Percentiles rank a stretch among this genome's conserved stretches.
Conservation (phyloP, 1,140 invertebrate species). For the Lucilia cuprina region DNA sequence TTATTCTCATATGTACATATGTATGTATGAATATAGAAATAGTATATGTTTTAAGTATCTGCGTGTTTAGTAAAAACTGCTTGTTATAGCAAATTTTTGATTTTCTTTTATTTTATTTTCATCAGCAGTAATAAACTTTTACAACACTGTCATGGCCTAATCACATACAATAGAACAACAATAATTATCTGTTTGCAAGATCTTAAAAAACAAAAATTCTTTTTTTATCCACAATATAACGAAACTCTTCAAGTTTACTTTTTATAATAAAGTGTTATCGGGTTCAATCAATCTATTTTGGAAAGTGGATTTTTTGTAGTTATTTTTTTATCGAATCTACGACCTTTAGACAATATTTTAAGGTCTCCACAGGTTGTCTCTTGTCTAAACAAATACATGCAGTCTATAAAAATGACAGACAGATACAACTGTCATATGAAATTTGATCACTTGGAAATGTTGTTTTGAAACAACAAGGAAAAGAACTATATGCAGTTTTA, state of each 20-base stretch:
- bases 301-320: not conserved
- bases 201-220: not conserved
- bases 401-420: not conserved
- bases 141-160: not conserved
- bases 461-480: not conserved
- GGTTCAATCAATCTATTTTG: constrained; percentile 32
- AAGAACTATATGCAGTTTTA: not conserved
- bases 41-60: not conserved
- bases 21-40: not conserved
- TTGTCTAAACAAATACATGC: not conserved
- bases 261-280: constrained; percentile 11
- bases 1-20: not conserved
- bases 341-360: not conserved
- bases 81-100: not conserved
- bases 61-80: not conserved
- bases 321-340: constrained; percentile 7
- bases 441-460: constrained; percentile 15
- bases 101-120: not conserved
- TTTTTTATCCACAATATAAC: not conserved
- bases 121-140: not conserved
- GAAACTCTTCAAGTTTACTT: not conserved
- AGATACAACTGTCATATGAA: constrained; percentile 29
- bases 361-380: constrained; percentile 22
- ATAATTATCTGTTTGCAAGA: not conserved
- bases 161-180: not conserved